Percentiles rank a stretch among this genome's conserved stretches.
These are phyloP conservation scores for Ceratina australensis DNA, from an alignment of 1,140 invertebrate species.

Conservation along the genomic window DNA sequence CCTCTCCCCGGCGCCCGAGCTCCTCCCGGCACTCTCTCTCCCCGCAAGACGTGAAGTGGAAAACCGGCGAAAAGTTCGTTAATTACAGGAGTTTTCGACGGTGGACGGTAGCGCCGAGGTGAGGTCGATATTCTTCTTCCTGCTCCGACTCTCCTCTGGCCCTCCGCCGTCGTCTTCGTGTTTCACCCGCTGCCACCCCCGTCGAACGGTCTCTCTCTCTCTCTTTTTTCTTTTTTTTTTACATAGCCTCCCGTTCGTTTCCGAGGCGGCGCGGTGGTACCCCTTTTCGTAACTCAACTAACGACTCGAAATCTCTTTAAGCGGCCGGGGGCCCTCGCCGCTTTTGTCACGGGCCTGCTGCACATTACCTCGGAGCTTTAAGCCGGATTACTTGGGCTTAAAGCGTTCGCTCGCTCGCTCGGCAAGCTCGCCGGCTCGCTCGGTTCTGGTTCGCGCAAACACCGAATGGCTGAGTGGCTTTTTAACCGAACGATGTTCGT, in stretches of 20 bases:
- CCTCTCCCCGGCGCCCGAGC: neutral
- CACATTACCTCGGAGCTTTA: slow-evolving; percentile 46
- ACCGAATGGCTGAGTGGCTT: slow-evolving; percentile 41
- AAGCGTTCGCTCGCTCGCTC: slow-evolving; percentile 31
- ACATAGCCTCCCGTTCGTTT: slow-evolving; percentile 14
- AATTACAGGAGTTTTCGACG: slow-evolving; percentile 61
- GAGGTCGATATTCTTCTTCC: slow-evolving; percentile 47
- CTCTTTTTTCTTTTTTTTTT: too few species aligned
- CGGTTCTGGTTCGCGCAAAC: slow-evolving; percentile 39
- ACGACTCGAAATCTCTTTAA: slow-evolving; percentile 63
- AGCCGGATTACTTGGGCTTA: slow-evolving; percentile 61
- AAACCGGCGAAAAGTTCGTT: slow-evolving; percentile 65
- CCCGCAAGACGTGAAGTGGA: slow-evolving; percentile 51
- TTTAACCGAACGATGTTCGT: slow-evolving; percentile 9
- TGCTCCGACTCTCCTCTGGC: neutral
- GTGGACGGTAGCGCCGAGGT: slow-evolving; percentile 35
- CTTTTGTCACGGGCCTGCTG: slow-evolving; percentile 36
- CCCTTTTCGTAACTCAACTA: slow-evolving; percentile 57
- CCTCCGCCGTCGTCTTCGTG: neutral
- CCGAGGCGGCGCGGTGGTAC: slow-evolving; percentile 6
- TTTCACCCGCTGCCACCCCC: neutral
- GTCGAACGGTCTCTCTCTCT: neutral
- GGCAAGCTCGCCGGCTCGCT: neutral
- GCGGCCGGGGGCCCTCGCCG: slow-evolving; percentile 42
- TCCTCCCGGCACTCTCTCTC: too few species aligned